Evolutionary conservation across 2,888 invertebrate species (phyloP).

Genomic region (Colostygia pectinataria): DNA sequence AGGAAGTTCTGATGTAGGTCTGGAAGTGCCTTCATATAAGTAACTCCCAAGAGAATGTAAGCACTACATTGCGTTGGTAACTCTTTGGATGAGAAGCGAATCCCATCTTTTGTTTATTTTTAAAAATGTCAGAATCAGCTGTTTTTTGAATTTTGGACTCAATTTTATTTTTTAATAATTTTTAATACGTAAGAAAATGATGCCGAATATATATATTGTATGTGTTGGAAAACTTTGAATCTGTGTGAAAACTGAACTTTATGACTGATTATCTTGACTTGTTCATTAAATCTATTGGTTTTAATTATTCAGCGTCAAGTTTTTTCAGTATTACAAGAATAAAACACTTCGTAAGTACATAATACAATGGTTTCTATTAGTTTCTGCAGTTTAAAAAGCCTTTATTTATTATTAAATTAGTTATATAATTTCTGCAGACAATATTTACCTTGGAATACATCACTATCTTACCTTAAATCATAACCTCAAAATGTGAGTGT

Average conservation of each 20-base stretch:
- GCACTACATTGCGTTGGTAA: too few species aligned
- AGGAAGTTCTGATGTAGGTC: too few species aligned
- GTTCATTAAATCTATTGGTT: not conserved
- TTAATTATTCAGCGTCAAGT: not conserved
- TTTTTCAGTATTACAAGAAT: constrained; percentile 3
- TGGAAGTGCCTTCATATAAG: too few species aligned
- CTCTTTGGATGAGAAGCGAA: not conserved
- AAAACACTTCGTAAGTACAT: constrained; percentile 14
- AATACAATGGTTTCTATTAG: not conserved
- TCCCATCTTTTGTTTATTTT: constrained; percentile 16
- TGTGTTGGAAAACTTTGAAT: constrained; percentile 2
- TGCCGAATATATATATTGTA: constrained; percentile 3
- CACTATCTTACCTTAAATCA: not conserved
- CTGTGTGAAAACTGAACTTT: not conserved
- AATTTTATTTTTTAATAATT: constrained; percentile 26
- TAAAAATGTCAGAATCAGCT: constrained; percentile 35
- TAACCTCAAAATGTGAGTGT: constrained; percentile 10
- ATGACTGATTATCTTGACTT: not conserved
- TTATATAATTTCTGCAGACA: constrained; percentile 7
- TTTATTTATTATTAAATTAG: not conserved
- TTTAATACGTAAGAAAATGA: constrained; percentile 17
- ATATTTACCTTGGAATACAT: constrained; percentile 13
- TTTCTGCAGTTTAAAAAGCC: not conserved
- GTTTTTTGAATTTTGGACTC: constrained; percentile 36
- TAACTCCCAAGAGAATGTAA: too few species aligned